phyloP scores from a whole-genome alignment of 2,797 vertebrate genomes.

The Hydrocynus forskahlii region DNA sequence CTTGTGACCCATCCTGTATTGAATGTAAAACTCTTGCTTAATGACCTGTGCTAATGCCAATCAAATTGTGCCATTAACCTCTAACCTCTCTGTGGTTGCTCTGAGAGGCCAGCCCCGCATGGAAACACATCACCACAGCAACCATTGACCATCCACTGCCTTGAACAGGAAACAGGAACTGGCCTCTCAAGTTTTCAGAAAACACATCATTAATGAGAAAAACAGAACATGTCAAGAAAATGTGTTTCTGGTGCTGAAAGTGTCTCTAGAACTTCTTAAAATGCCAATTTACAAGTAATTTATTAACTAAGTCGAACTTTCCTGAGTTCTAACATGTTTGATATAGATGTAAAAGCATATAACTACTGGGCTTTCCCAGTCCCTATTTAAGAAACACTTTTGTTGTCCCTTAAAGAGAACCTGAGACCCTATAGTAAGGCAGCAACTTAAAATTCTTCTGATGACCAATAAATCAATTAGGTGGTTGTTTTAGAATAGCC shows the following conservation, averaged over 20 bases:
- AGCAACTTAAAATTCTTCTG: too few relatives aligned
- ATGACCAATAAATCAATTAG: too few relatives aligned
- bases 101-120: slow-evolving; percentile 25
- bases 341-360: not conserved
- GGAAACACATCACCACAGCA: slow-evolving; percentile 33
- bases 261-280: not conserved
- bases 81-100: slow-evolving; percentile 59
- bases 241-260: not conserved
- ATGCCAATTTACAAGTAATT: not conserved
- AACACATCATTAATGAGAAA: slow-evolving; percentile 34
- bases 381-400: too few relatives aligned
- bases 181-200: slow-evolving; percentile 14
- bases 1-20: slow-evolving; percentile 79
- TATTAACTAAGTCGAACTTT: not conserved
- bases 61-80: slow-evolving; percentile 71
- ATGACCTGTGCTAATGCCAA: slow-evolving; percentile 77
- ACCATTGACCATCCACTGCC: slow-evolving; percentile 26
- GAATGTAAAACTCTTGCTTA: slow-evolving; percentile 70
- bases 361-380: too few relatives aligned
- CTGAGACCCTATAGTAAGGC: too few relatives aligned
- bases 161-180: slow-evolving; percentile 41
- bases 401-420: too few relatives aligned
- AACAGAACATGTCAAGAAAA: slow-evolving; percentile 11
- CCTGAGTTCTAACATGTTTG: not conserved
- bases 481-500: too few relatives aligned